These are phyloP conservation scores for Temnothorax unifasciatus DNA, from an alignment of 2,888 invertebrate species.

Conservation along the genomic window DNA sequence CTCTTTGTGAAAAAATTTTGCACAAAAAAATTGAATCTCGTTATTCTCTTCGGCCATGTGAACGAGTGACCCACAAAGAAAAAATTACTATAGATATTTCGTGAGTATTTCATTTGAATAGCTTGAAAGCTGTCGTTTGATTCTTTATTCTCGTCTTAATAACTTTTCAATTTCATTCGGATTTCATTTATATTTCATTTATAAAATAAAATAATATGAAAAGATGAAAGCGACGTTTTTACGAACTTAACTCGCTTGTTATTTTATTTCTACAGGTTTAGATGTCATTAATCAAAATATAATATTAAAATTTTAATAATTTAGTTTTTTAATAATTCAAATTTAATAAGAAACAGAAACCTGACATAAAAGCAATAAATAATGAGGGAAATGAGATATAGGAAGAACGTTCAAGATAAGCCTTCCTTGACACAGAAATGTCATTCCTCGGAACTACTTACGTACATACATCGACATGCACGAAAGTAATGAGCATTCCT, in stretches of 20 bases:
- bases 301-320: not conserved
- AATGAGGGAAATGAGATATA: constrained; percentile 5
- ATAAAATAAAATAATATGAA: not conserved
- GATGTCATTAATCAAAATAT: not conserved
- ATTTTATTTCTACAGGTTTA: not conserved
- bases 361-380: constrained; percentile 8
- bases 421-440: constrained; percentile 36
- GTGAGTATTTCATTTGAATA: not conserved
- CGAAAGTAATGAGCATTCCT: constrained; percentile 51
- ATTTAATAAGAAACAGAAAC: not conserved
- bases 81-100: constrained; percentile 17
- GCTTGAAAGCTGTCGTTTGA: not conserved
- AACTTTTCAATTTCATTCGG: not conserved
- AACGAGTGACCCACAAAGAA: constrained; percentile 23
- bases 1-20: constrained; percentile 44
- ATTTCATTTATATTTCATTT: not conserved
- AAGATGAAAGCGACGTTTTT: not conserved
- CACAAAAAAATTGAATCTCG: constrained; percentile 41
- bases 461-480: constrained; percentile 2
- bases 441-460: constrained; percentile 45
- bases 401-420: not conserved
- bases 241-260: not conserved
- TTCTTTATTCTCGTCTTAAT: not conserved
- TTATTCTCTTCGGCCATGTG: not conserved
- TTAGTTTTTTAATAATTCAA: not conserved